Evolutionary conservation across 37 sponge, comb jelly and placozoan species (phyloP), one percentile per base, ranked within the genome.

Genomic region (Petrosia ficiformis): DNA sequence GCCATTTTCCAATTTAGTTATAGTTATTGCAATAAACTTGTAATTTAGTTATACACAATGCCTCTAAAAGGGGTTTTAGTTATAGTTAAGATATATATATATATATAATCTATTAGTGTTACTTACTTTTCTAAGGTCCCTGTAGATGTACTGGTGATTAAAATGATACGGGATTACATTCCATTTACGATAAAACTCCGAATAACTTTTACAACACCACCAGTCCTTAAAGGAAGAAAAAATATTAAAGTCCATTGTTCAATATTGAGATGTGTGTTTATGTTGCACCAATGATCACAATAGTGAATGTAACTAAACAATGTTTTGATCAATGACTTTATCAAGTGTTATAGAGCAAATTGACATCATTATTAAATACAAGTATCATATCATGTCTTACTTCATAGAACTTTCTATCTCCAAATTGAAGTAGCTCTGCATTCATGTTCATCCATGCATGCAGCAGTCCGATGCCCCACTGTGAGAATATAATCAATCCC

Each of bases 131-230:
- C 54, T 48, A 14, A 89, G 19, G 29, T 85, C 86, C 36, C 42
- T 60, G 71, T 81, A 93, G 57, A 93, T 32, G 73, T 93, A 89
- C 39, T 71, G 43, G 54, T 89, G 66, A 2, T 86, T 61, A 79
- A 79, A 93, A 57, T 93, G 90, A 72, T 93, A 56, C 6, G 89
- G 71, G 6, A 84, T 71, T 1, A 68, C 65, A 59, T 93, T 93
- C 91, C 94, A 93, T 75, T 65, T 86, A 21, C 94, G 90, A 60
- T 89, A 89, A 56, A 42, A 93, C 31, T 42, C 61, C 11, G 75
- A 37, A 21, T 56, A n/a, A 29, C 11, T 61, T 61, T 26, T 26
- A 44, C 82, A 44, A 0, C 32, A 79, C 89, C 93, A 92, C 92
- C 88, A 92, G 67, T 86, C 83, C 88, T 91, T 28, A 1, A 71